Conservation (phyloP, 2,888 invertebrate genomes). For the Sisyra terminalis region DNA sequence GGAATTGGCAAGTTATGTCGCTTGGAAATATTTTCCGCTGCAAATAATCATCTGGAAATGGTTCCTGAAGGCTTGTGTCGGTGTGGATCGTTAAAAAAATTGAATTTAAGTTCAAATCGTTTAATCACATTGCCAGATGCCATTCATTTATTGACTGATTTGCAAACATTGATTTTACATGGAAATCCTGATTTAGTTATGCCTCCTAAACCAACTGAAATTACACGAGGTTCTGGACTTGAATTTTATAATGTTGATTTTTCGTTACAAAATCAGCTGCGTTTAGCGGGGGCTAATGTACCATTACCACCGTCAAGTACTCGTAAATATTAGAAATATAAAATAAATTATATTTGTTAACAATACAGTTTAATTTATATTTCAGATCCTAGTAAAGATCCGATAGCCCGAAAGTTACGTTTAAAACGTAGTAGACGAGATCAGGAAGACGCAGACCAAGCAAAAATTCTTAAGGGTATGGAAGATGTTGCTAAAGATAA, state of each 20-base stretch:
- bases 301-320: conserved; percentile 53
- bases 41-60: conserved; percentile 92
- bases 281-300: conserved; percentile 78
- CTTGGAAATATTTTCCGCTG: conserved; percentile 89
- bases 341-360: no score
- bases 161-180: conserved; percentile 76
- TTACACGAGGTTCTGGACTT: conserved; percentile 54
- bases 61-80: conserved; percentile 95
- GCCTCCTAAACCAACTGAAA: conserved; percentile 88
- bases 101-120: conserved; percentile 85
- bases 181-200: conserved; percentile 92
- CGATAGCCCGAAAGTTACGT: conserved; percentile 86
- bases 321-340: conserved; percentile 30
- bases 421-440: conserved; percentile 65
- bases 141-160: conserved; percentile 81
- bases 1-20: conserved; percentile 91
- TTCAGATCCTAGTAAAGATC: conserved; percentile 60
- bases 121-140: conserved; percentile 95
- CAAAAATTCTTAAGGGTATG: conserved; percentile 77
- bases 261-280: conserved; percentile 85
- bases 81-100: conserved; percentile 86
- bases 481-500: conserved; percentile 72
- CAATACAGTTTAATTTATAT: conserved; percentile 9
- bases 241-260: conserved; percentile 99
- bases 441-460: conserved; percentile 68